phyloP scores from a whole-genome alignment of 2,113 vertebrate species.

The Chaetura pelagica region DNA sequence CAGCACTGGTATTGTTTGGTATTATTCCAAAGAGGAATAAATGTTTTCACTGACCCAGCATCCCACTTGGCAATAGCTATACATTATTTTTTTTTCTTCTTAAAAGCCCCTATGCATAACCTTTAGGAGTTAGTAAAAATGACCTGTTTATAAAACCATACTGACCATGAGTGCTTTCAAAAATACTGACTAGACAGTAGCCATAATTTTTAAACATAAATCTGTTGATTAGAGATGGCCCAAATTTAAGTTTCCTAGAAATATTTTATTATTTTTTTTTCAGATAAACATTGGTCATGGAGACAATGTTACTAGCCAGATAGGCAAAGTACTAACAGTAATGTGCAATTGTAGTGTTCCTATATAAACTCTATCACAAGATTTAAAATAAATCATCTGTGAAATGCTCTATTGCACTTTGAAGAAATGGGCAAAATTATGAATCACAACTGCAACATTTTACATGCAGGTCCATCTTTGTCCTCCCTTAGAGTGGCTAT shows the following conservation, averaged over 20 bases:
- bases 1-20: neutral
- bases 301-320: neutral
- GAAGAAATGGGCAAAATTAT: neutral
- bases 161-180: neutral
- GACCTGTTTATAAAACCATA: neutral
- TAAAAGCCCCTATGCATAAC: neutral
- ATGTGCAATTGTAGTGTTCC: neutral
- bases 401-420: neutral
- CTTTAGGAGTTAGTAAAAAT: neutral
- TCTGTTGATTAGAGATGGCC: neutral
- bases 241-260: neutral
- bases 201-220: neutral
- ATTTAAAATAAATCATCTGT: neutral
- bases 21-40: neutral
- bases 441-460: neutral
- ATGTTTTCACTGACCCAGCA: neutral
- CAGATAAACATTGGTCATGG: neutral
- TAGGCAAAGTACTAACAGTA: neutral
- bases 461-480: neutral
- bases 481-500: neutral
- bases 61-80: neutral
- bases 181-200: neutral
- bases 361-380: neutral
- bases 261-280: neutral
- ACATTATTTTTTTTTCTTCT: neutral